phyloP scores from a whole-genome alignment of 2,797 vertebrate species.

The Halcyon leucocephala region DNA sequence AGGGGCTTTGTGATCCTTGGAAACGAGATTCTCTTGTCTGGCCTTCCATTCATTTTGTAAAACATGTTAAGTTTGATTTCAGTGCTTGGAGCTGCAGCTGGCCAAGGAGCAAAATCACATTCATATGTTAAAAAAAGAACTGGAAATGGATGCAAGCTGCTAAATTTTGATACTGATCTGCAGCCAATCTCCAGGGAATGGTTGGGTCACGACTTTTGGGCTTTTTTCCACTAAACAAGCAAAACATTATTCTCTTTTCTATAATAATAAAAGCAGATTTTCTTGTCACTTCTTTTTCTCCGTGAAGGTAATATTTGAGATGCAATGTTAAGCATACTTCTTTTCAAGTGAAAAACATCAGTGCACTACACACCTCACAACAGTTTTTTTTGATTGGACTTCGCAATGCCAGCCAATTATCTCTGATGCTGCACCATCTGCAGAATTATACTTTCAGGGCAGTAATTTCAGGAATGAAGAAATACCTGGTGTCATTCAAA shows the following conservation, averaged over 20 bases:
- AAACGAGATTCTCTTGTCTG: slow-evolving; percentile 61
- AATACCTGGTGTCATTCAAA: slow-evolving; percentile 33
- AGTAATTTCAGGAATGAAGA: slow-evolving; percentile 37
- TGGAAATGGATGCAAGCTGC: slow-evolving; percentile 57
- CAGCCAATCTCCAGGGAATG: slow-evolving; percentile 50
- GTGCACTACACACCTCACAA: background rate
- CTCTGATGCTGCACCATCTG: slow-evolving; percentile 19
- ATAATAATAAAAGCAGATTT: background rate
- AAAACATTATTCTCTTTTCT: slow-evolving; percentile 15
- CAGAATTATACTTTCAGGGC: background rate
- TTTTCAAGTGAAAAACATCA: background rate
- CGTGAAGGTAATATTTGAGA: background rate
- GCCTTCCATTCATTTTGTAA: slow-evolving; percentile 65
- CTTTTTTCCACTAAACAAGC: slow-evolving; percentile 49
- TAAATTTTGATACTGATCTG: slow-evolving; percentile 55
- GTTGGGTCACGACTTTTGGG: slow-evolving; percentile 22
- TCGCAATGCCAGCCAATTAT: background rate
- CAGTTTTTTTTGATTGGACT: background rate
- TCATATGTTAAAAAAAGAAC: slow-evolving; percentile 45
- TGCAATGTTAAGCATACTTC: background rate
- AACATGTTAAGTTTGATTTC: slow-evolving; percentile 68
- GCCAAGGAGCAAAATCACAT: slow-evolving; percentile 60
- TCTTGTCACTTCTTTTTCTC: background rate
- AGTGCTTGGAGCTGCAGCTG: slow-evolving; percentile 54
- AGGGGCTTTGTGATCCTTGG: slow-evolving; percentile 52